Percentiles rank a stretch among this genome's conserved stretches.
Conservation (phyloP, 1,140 invertebrate genomes). For the Caenorhabditis briggsae region DNA sequence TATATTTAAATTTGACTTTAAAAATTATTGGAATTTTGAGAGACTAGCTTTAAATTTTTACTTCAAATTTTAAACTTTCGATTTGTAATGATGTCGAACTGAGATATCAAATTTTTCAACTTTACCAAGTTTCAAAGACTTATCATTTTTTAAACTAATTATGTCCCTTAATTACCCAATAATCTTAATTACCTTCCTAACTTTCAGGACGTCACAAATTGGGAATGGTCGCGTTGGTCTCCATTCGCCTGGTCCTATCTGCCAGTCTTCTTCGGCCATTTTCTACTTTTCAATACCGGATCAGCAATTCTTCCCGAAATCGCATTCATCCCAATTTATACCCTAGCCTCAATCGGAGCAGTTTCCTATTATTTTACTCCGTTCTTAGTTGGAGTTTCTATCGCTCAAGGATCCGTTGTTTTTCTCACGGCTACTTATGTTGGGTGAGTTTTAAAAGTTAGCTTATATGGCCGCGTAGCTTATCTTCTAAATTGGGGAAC, state of each 20-base stretch:
- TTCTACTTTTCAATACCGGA: conserved; percentile 74
- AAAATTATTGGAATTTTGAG: too few species aligned
- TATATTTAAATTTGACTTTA: too few species aligned
- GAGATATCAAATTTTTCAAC: too few species aligned
- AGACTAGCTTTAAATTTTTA: too few species aligned
- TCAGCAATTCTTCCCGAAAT: conserved; percentile 38
- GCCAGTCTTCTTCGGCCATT: conserved; percentile 70
- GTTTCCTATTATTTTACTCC: conserved; percentile 70
- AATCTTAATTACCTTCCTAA: too few species aligned
- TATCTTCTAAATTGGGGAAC: too few species aligned
- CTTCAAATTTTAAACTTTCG: too few species aligned
- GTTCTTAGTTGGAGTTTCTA: conserved; percentile 67
- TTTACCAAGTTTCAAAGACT: too few species aligned
- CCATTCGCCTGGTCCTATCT: conserved; percentile 71
- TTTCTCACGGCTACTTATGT: conserved; percentile 68
- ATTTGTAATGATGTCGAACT: too few species aligned
- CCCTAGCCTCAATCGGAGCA: conserved; percentile 65
- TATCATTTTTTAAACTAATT: too few species aligned
- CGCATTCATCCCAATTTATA: conserved; percentile 66
- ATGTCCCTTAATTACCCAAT: background rate
- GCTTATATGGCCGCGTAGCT: background rate
- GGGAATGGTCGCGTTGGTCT: conserved; percentile 76
- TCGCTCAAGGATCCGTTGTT: conserved; percentile 73
- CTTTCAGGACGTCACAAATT: conserved; percentile 75
- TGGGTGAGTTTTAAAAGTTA: conserved; percentile 63